phyloP scores from a whole-genome alignment of 2,888 invertebrate genomes.

The Anticlea derivata region DNA sequence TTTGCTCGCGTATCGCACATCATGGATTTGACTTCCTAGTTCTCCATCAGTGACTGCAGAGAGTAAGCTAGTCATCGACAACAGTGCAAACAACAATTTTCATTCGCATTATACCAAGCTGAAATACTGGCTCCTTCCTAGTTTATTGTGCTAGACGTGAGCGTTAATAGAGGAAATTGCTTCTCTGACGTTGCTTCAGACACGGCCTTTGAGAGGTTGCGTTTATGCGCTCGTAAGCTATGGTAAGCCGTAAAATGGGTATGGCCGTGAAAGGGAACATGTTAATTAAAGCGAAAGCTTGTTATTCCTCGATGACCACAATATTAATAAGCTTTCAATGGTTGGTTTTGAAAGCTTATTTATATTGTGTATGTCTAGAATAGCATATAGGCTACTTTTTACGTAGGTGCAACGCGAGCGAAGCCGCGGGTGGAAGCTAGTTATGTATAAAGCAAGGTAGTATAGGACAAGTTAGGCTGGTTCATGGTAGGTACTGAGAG shows the following conservation, averaged over 20 bases:
- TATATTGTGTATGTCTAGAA: no score
- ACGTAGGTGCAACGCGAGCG: no score
- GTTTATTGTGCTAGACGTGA: conserved; percentile 3
- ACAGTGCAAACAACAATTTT: no score
- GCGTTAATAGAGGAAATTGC: conserved; percentile 19
- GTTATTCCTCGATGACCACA: not conserved
- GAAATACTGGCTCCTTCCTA: conserved; percentile 1
- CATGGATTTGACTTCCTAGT: no score
- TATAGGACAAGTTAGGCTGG: no score
- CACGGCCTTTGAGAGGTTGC: conserved; percentile 11
- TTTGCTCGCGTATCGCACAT: no score
- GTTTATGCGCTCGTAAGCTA: conserved; percentile 14
- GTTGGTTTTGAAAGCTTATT: not conserved
- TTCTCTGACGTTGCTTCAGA: conserved; percentile 14
- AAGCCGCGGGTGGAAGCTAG: no score
- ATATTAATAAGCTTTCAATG: not conserved
- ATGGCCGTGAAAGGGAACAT: conserved; percentile 8
- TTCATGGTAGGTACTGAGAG: no score
- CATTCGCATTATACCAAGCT: not conserved
- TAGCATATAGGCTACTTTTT: no score
- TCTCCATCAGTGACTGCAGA: no score
- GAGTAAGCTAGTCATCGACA: no score
- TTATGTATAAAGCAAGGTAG: not conserved
- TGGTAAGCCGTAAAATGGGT: conserved; percentile 11
- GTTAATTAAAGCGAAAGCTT: conserved; percentile 7